Percentiles rank a stretch among this genome's conserved stretches.
phyloP scores from a whole-genome alignment of 1,140 invertebrate genomes.

The Sinonovacula constricta region DNA sequence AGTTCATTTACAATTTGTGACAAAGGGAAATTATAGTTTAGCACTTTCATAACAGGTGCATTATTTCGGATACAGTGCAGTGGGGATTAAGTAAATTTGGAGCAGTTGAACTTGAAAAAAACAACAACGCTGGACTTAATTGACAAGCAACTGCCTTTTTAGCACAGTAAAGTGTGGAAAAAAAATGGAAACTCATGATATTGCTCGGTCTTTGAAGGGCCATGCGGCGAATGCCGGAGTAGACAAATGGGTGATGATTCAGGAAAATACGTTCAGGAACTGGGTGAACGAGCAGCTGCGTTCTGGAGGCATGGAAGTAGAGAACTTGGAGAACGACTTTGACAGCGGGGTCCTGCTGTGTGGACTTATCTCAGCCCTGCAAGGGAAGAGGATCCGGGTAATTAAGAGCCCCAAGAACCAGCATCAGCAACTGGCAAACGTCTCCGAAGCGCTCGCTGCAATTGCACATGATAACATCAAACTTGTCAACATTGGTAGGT shows the following conservation, averaged over 20 bases:
- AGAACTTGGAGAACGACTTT: conserved; percentile 91
- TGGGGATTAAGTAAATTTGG: no score
- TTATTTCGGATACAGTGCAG: no score
- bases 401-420: conserved; percentile 50
- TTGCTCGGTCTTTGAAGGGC: no score
- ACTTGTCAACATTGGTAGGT: conserved; percentile 97
- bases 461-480: conserved; percentile 97
- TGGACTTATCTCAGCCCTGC: conserved; percentile 91
- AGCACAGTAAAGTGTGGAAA: no score
- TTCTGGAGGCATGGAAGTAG: conserved; percentile 42
- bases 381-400: conserved; percentile 78
- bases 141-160: no score
- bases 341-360: conserved; percentile 93
- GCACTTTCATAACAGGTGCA: no score
- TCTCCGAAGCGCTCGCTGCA: conserved; percentile 95
- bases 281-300: conserved; percentile 97
- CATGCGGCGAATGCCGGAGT: no score
- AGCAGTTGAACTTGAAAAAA: no score
- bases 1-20: no score
- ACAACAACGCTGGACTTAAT: no score
- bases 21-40: no score
- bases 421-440: conserved; percentile 97
- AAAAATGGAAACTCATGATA: no score
- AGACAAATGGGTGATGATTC: conserved; percentile 92
- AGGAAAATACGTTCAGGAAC: conserved; percentile 97